Evolutionary conservation across 2,113 vertebrate species (phyloP).

Genomic region (Stigmatopora nigra): DNA sequence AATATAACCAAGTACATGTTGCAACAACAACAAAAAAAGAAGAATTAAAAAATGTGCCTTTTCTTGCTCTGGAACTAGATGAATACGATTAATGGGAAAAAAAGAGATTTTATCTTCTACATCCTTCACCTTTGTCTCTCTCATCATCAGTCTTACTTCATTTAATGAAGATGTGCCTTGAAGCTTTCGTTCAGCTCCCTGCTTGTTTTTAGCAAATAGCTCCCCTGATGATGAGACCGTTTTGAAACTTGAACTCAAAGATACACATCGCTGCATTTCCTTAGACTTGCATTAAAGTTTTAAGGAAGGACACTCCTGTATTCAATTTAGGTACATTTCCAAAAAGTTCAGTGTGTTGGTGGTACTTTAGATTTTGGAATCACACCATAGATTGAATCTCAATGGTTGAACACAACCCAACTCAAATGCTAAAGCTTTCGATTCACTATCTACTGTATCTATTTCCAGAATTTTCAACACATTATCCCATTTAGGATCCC

Average conservation of each 20-base stretch:
- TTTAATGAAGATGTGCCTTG: conserved; percentile 37
- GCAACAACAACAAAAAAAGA: conserved; percentile 25
- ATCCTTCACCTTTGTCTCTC: conserved; percentile 40
- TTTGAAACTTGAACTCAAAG: conserved; percentile 24
- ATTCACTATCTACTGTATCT: neutral
- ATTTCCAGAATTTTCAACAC: neutral
- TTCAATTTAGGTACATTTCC: neutral
- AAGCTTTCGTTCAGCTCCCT: conserved; percentile 26
- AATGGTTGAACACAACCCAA: neutral
- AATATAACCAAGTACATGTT: conserved; percentile 42
- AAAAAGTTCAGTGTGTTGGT: neutral
- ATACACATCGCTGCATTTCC: conserved; percentile 9
- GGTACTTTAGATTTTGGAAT: neutral
- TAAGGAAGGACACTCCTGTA: conserved; percentile 2
- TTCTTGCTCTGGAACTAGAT: conserved; percentile 26
- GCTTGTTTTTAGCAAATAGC: conserved; percentile 26
- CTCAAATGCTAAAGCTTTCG: neutral
- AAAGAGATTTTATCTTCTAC: conserved; percentile 47
- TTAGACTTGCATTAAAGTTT: conserved; percentile 16
- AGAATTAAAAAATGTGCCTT: conserved; percentile 31
- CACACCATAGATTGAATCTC: neutral
- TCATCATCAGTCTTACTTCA: conserved; percentile 43
- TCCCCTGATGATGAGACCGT: conserved; percentile 25
- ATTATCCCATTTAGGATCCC: neutral
- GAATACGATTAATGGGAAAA: conserved; percentile 40